phyloP scores from a whole-genome alignment of 30 jellyfish, hydroid and myxozoan genomes.

The Turritopsis dohrnii region DNA sequence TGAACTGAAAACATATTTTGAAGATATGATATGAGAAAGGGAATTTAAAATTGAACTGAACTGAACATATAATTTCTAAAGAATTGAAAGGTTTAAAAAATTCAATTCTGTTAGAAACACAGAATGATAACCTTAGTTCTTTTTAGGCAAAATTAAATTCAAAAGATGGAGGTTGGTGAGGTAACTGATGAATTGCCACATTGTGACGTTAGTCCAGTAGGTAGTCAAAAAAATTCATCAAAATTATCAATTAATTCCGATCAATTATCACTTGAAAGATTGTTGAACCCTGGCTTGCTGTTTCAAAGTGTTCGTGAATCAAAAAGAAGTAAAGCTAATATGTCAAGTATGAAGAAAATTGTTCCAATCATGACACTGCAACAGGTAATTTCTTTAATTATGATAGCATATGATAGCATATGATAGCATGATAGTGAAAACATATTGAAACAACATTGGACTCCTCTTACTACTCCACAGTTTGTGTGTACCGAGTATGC shows the following conservation, averaged over 20 bases:
- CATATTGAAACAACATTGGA: no score
- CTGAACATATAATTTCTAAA: no score
- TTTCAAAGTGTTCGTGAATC: slow-evolving; percentile 17
- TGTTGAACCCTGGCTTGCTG: slow-evolving; percentile 4
- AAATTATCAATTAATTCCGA: background rate
- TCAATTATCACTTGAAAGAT: slow-evolving; percentile 3
- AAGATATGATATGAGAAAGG: no score
- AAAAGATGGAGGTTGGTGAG: background rate
- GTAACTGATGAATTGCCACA: no score
- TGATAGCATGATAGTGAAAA: no score
- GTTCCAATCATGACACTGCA: slow-evolving; percentile 17
- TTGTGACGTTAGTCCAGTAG: background rate
- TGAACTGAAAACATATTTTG: no score
- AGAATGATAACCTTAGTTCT: background rate
- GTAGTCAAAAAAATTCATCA: background rate
- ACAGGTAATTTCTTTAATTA: background rate
- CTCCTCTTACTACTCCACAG: no score
- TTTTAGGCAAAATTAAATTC: background rate
- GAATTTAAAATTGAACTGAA: no score
- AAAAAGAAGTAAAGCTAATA: background rate
- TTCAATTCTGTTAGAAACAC: no score
- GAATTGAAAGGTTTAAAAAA: no score
- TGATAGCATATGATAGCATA: no score
- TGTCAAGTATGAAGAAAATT: background rate
- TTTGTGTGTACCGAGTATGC: no score